These are phyloP conservation scores for Hydroisotoma schaefferi DNA, from an alignment of 2,888 invertebrate genomes.

Conservation along the genomic window DNA sequence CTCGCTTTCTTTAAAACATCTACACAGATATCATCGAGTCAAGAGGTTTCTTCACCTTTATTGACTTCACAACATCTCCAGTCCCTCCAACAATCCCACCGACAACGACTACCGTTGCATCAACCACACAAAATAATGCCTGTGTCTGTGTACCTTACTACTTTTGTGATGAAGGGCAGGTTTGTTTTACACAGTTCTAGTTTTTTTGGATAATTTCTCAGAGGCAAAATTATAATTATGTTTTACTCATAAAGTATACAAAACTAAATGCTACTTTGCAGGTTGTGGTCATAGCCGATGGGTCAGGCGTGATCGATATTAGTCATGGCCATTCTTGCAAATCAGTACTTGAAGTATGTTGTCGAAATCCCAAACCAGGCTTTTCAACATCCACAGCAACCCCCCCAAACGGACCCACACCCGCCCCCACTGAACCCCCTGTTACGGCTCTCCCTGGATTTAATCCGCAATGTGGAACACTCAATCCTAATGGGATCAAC, in stretches of 20 bases:
- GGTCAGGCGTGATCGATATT: conserved; percentile 38
- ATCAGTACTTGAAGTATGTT: conserved; percentile 45
- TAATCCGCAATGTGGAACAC: conserved; percentile 42
- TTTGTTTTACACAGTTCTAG: neutral
- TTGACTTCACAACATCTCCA: conserved; percentile 13
- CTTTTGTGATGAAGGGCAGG: conserved; percentile 46
- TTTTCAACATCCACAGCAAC: conserved; percentile 16
- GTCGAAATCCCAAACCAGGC: conserved; percentile 33
- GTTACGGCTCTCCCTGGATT: conserved; percentile 30
- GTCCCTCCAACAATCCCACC: conserved; percentile 6
- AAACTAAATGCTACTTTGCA: too few relatives aligned
- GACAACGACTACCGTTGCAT: neutral
- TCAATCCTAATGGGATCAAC: conserved; percentile 48
- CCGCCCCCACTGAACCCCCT: conserved; percentile 5
- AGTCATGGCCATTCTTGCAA: conserved; percentile 38
- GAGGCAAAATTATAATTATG: neutral
- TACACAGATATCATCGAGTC: conserved; percentile 20
- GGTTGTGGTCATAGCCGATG: conserved; percentile 39
- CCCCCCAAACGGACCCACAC: conserved; percentile 16
- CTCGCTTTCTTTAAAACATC: too few relatives aligned
- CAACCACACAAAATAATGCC: conserved; percentile 1
- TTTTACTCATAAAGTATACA: neutral
- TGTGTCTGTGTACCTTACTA: conserved; percentile 47
- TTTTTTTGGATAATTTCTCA: neutral
- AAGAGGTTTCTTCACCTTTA: conserved; percentile 33